Base-by-base conservation (phyloP, 1,140 invertebrate genomes). In the Zaprionus camerounensis region DNA sequence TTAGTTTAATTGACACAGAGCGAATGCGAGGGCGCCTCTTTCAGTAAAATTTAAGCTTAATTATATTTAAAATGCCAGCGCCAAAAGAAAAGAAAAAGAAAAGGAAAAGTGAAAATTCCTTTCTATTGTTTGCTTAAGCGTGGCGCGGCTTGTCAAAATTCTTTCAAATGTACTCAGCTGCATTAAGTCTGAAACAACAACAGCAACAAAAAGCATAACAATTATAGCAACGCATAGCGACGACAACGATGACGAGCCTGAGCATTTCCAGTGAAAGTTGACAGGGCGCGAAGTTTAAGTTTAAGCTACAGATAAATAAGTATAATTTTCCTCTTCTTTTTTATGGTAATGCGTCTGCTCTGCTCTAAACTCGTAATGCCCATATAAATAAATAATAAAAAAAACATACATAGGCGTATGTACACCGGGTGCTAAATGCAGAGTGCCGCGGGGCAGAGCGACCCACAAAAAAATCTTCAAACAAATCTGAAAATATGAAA, bases 81-180 rank as follows among this genome's bases (percentile, higher is more conserved):
- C 46, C 44, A 51, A 70, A 34, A 34, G 31, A 34, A 34, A 17
- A 17, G 17, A 17, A 17, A 17, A 79, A 53, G 67, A 87, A 86
- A 86, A 17, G 76, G 62, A 75, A 86, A 86, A 86, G 84, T 78
- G 84, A 83, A 88, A 88, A 83, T 70, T 58, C 70, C 58, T 64
- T 26, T 13, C 64, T 61, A 80, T 83, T 83, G 80, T 82, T 58
- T 85, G 44, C 34, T 56, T 12, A 58, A 68, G n/a, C 46, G 24
- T 26, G 36, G 72, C 53, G 66, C 59, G 71, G 44, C 67, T 71
- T 65, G 36, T 64, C 41, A 44, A 71, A 74, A 86, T 86, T 86
- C 80, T 86, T 79, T 72, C 20, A 66, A 82, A 86, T 79, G 73
- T 87, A 74, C 85, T 64, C 38, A 65, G 55, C 80, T 82, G 70